Evolutionary conservation across 2,797 vertebrate species (phyloP).

Genomic region (Sebastes elongatus): DNA sequence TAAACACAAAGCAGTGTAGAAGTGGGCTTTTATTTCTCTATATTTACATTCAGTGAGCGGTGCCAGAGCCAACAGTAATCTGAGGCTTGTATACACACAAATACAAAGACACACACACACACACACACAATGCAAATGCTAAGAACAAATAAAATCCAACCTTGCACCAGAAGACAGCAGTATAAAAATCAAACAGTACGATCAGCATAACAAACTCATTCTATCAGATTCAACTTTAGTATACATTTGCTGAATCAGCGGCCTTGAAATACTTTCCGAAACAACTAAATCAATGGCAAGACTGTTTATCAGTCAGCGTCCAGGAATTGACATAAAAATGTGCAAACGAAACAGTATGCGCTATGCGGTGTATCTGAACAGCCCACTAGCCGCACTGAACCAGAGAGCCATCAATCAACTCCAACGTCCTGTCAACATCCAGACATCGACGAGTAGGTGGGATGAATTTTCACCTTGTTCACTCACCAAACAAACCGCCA

Average conservation of each 20-base stretch:
- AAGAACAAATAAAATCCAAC: not conserved
- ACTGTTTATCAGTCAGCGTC: constrained; percentile 17
- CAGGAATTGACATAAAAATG: constrained; percentile 19
- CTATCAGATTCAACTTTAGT: not conserved
- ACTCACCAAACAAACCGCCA: not conserved
- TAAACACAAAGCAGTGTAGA: not conserved
- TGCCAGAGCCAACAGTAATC: not conserved
- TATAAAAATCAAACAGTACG: not conserved
- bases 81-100: not conserved
- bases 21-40: not conserved
- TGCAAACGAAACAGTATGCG: not conserved
- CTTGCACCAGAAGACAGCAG: not conserved
- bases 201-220: constrained; percentile 5
- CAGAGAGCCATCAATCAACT: constrained; percentile 40
- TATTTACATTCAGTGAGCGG: not conserved
- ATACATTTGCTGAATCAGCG: constrained; percentile 17
- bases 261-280: not conserved
- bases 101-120: not conserved
- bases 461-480: constrained; percentile 1
- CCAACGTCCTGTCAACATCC: constrained; percentile 36
- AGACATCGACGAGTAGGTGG: constrained; percentile 19
- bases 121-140: not conserved
- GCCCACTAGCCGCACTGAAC: not conserved
- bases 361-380: not conserved
- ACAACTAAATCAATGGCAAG: not conserved